phyloP scores from a whole-genome alignment of 2,888 invertebrate species.

The Gari tellinella region DNA sequence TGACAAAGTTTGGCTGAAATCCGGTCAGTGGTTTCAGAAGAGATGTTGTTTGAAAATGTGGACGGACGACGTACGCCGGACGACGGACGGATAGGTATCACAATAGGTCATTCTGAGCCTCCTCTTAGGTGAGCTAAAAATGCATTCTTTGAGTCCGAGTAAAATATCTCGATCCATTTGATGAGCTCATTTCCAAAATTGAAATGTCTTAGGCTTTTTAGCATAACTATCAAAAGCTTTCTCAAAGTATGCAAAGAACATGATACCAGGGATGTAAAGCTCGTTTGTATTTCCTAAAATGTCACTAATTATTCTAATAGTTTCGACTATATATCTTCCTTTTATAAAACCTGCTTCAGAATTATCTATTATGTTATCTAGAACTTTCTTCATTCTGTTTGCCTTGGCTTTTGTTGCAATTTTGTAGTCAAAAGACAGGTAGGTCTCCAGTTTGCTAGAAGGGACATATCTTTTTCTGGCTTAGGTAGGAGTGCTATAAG shows the following conservation, averaged over 20 bases:
- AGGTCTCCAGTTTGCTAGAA: slow-evolving; percentile 6
- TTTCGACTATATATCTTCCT: slow-evolving; percentile 3
- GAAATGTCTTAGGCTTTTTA: not conserved
- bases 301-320: slow-evolving; percentile 1
- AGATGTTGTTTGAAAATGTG: no score
- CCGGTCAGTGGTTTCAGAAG: no score
- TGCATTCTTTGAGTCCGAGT: not conserved
- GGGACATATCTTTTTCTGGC: not conserved
- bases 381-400: slow-evolving; percentile 7
- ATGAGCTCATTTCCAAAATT: slow-evolving; percentile 1
- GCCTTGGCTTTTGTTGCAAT: slow-evolving; percentile 11
- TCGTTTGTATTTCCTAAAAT: not conserved
- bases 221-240: not conserved
- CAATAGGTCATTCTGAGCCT: no score
- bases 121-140: no score
- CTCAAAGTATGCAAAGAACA: slow-evolving; percentile 8
- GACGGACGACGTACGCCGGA: no score
- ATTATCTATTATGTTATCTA: not conserved
- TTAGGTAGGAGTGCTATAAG: not conserved
- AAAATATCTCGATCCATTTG: not conserved
- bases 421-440: slow-evolving; percentile 11
- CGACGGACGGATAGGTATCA: no score
- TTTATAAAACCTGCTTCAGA: slow-evolving; percentile 14
- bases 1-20: no score
- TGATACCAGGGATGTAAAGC: not conserved